Evolutionary conservation across 2,113 vertebrate species (phyloP).

Genomic region (Clarias batrachus): DNA sequence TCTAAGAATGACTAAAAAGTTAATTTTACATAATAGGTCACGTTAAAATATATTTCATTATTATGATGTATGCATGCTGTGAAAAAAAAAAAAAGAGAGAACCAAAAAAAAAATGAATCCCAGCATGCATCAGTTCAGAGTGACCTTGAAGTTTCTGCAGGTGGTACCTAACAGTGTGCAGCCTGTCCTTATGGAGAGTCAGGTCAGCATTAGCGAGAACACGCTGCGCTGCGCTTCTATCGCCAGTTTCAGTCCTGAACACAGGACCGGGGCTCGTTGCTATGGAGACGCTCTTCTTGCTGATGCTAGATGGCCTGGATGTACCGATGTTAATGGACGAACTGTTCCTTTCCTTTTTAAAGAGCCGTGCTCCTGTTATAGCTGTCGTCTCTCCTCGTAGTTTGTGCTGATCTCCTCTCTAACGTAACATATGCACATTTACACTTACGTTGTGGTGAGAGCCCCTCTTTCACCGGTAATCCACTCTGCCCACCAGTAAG

Average conservation of each 20-base stretch:
- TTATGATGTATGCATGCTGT: neutral
- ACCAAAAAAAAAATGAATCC: neutral
- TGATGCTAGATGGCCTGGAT: slow-evolving; percentile 24
- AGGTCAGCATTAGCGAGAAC: neutral
- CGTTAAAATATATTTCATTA: too few species aligned
- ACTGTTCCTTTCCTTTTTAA: neutral
- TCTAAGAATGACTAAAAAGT: too few species aligned
- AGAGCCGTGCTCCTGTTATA: neutral
- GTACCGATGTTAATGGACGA: slow-evolving; percentile 3
- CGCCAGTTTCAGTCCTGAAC: neutral
- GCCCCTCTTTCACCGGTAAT: neutral
- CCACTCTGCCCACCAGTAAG: neutral
- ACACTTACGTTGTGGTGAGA: neutral
- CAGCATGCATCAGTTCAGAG: neutral
- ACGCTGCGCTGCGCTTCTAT: neutral
- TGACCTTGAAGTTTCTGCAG: neutral
- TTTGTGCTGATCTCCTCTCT: neutral
- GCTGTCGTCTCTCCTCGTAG: neutral
- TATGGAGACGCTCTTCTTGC: slow-evolving; percentile 8
- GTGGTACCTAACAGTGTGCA: neutral
- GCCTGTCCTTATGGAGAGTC: slow-evolving; percentile 5
- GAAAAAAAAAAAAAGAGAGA: neutral
- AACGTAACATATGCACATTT: neutral
- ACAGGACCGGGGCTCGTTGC: slow-evolving; percentile 13
- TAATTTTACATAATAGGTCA: too few species aligned